Percentiles rank a stretch among this genome's conserved stretches.
These are phyloP conservation scores for Podotricha telesiphe DNA, from an alignment of 2,888 invertebrate genomes.

Conservation along the genomic window DNA sequence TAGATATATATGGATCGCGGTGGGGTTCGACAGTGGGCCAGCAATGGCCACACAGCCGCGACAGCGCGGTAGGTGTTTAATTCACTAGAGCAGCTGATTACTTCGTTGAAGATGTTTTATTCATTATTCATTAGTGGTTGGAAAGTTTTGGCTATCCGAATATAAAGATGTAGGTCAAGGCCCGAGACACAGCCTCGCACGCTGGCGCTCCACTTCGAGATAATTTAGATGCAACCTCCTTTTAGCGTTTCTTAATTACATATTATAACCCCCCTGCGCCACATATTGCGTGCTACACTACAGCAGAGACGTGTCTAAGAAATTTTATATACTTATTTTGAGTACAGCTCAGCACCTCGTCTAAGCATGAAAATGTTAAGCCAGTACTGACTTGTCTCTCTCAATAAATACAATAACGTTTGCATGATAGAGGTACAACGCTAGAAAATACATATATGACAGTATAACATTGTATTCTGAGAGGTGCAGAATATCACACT, in stretches of 20 bases:
- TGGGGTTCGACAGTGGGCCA: too few species aligned
- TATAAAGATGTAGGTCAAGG: conserved; percentile 68
- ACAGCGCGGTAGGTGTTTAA: conserved; percentile 26
- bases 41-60: background rate
- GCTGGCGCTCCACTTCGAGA: conserved; percentile 48
- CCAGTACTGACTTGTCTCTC: too few species aligned
- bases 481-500: conserved; percentile 5
- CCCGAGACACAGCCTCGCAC: conserved; percentile 44
- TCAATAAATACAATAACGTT: too few species aligned
- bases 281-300: background rate
- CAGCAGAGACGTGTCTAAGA: background rate
- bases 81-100: conserved; percentile 30
- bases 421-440: background rate
- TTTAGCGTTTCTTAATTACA: conserved; percentile 58
- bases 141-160: conserved; percentile 66
- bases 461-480: background rate
- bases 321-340: background rate
- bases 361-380: too few species aligned
- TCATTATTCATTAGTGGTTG: conserved; percentile 63
- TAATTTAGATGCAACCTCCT: conserved; percentile 61
- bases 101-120: conserved; percentile 36
- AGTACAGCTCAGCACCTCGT: background rate
- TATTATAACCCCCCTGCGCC: conserved; percentile 51
- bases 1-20: background rate
- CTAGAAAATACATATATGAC: background rate